Base-by-base conservation (phyloP, 2,888 invertebrate species). In the Drosophila limbata region DNA sequence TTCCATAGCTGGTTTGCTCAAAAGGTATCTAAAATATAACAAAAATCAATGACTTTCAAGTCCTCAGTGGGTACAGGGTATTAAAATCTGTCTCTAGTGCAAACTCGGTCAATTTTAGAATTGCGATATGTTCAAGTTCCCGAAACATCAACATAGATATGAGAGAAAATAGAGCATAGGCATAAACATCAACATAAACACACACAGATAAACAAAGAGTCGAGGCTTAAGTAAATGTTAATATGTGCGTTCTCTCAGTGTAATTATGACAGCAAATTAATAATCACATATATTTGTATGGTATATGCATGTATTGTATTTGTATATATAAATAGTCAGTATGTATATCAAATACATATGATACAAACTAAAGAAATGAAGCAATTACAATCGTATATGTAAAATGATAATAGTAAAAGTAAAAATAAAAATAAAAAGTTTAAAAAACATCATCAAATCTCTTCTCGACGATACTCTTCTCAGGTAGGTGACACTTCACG, bases 311-410 rank as follows among this genome's bases (percentile, higher is more conserved):
- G 76, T 75, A 79, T 77, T 85, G 84, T 85, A 85, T 70, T 69
- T 72, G 71, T 85, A 75, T 83, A 88, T 72, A 88, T 72, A 76
- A 65, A 73, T 76, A 74, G 66, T 71, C 62, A 56, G 59, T 70
- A 69, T 69, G 80, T 79, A 77, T 87, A 76, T 67, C 69, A 74
- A 69, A 73, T 77, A 73, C 80, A 70, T 75, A 82, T 77, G 70
- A 71, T 76, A 78, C 67, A 77, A 78, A 78, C 73, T 77, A 81
- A 84, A 80, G 79, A 90, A 84, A 77, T 86, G 71, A 85, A 85
- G 85, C 85, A 85, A 89, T 91, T 88, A 89, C 90, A 91, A 82
- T 89, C 90, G 91, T 91, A 90, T 78, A 78, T 82, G 62, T 88
- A 76, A 76, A 80, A 90, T 84, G 85, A 74, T 73, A 79, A 89